phyloP scores from a whole-genome alignment of 2,113 vertebrate genomes.

The Chascanopsetta lugubris region DNA sequence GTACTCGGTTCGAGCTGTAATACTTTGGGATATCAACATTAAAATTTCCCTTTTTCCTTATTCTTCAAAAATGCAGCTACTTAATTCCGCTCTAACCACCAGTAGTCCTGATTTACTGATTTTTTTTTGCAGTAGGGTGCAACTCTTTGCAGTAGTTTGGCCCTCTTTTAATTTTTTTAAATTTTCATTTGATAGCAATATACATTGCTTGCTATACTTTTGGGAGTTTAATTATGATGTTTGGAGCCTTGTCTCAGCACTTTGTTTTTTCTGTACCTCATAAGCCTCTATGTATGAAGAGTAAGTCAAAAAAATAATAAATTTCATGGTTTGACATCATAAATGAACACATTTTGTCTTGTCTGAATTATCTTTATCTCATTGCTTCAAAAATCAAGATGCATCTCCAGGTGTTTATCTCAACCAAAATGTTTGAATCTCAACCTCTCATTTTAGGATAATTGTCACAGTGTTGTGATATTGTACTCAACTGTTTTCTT shows the following conservation, averaged over 20 bases:
- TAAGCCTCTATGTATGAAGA: conserved; percentile 75
- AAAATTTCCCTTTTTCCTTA: neutral
- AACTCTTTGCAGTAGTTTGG: conserved; percentile 36
- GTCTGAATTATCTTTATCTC: neutral
- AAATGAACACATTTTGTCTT: neutral
- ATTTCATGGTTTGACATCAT: conserved; percentile 70
- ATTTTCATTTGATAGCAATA: conserved; percentile 47
- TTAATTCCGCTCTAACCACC: conserved; percentile 63
- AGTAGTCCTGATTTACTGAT: conserved; percentile 11
- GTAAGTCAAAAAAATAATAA: conserved; percentile 76
- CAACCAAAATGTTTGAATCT: neutral
- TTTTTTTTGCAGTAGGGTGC: conserved; percentile 11
- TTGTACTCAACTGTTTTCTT: neutral
- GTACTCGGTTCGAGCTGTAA: neutral
- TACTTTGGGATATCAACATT: conserved; percentile 2
- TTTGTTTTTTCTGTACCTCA: conserved; percentile 84
- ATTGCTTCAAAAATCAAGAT: neutral
- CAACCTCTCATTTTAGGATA: no score
- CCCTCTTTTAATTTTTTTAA: conserved; percentile 11
- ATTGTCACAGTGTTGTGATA: neutral
- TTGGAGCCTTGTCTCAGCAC: conserved; percentile 80
- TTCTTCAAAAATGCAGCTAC: conserved; percentile 8
- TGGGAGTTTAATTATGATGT: conserved; percentile 57
- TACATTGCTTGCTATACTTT: conserved; percentile 58
- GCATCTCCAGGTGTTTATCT: neutral